Evolutionary conservation across 2,888 invertebrate species (phyloP).

Genomic region (Pecten maximus): DNA sequence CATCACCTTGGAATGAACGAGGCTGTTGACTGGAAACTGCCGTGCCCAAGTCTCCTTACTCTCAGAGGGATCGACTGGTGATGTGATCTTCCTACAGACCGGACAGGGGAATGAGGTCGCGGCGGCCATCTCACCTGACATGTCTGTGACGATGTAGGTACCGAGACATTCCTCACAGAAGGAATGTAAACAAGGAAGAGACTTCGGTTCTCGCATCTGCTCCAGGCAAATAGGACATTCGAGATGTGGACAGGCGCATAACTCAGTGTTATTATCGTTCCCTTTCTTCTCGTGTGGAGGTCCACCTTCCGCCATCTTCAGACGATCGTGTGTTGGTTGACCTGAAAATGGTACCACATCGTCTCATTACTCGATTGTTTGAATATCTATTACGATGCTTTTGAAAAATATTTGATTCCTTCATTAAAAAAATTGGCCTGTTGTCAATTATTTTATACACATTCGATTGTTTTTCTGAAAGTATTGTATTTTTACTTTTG

Average conservation of each 20-base stretch:
- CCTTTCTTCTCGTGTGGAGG: background rate
- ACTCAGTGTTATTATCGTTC: background rate
- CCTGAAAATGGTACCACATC: no score
- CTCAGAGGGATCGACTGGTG: background rate
- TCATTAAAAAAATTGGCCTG: no score
- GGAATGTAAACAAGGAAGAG: constrained; percentile 7
- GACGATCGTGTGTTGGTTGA: no score
- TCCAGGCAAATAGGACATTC: background rate
- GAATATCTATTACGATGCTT: no score
- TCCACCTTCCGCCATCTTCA: background rate
- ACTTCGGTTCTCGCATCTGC: background rate
- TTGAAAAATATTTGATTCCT: no score
- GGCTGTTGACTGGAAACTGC: background rate
- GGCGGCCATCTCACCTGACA: no score
- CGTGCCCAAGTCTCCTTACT: background rate
- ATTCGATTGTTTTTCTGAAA: no score
- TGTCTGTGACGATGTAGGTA: background rate
- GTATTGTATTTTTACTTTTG: no score
- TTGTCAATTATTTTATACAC: no score
- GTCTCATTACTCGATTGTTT: no score
- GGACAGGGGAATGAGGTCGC: no score
- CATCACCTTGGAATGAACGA: background rate
- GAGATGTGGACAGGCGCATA: background rate
- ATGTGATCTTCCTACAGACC: no score
- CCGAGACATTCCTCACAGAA: constrained; percentile 14